Conservation (phyloP, 2,797 vertebrate genomes). For the Carduelis carduelis region DNA sequence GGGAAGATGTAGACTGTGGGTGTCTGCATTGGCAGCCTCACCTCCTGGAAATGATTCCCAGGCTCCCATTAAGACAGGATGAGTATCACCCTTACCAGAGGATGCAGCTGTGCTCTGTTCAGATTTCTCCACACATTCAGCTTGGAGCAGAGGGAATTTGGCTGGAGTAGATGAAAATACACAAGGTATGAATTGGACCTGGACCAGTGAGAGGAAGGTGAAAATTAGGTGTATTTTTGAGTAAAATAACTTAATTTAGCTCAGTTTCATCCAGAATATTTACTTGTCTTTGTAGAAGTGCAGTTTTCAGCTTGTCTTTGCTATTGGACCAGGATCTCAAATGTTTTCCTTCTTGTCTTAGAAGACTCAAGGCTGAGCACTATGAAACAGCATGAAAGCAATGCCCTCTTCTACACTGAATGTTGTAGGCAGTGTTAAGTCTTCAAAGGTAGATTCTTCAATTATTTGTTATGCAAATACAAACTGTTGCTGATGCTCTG, state of each 20-base stretch:
- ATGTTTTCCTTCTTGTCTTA: neutral
- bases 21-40: neutral
- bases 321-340: neutral
- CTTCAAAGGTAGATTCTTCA: neutral
- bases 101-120: neutral
- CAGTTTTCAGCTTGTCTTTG: neutral
- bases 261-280: neutral
- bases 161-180: neutral
- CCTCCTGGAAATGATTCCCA: neutral
- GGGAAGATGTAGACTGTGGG: neutral
- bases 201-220: neutral
- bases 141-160: neutral
- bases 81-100: neutral
- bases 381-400: neutral
- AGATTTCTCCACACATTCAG: neutral
- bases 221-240: neutral
- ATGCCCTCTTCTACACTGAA: neutral
- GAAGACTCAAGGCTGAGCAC: neutral
- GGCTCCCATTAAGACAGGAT: neutral
- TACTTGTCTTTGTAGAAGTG: neutral
- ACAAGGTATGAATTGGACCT: neutral
- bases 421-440: neutral
- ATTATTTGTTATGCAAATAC: neutral
- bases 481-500: neutral
- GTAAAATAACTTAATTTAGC: neutral